Evolutionary conservation across 2,113 vertebrate species (phyloP).

Genomic region (Tiliqua scincoides): DNA sequence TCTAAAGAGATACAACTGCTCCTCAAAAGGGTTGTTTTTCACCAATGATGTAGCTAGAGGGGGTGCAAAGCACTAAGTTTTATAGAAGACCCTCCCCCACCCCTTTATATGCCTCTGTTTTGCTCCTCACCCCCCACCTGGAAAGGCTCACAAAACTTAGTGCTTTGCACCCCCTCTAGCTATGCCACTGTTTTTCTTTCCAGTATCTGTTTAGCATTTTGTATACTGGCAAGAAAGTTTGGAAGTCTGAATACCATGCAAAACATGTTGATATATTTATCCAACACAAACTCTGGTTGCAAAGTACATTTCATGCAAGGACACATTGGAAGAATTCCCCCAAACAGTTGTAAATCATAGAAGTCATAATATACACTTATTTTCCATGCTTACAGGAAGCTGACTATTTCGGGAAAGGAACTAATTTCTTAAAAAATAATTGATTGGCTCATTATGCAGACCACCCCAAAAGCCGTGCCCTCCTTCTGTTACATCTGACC

Average conservation of each 20-base stretch:
- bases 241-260: neutral
- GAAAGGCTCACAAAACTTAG: neutral
- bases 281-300: neutral
- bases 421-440: constrained; percentile 4
- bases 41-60: too few species aligned
- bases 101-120: neutral
- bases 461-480: constrained; percentile 17
- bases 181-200: neutral
- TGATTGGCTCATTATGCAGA: constrained; percentile 34
- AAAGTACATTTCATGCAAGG: neutral
- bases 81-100: too few species aligned
- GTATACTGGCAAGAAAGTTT: neutral
- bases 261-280: neutral
- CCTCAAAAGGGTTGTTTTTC: neutral
- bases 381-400: neutral
- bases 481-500: constrained; percentile 45
- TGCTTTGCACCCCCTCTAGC: neutral
- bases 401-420: neutral
- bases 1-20: too few species aligned
- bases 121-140: too few species aligned
- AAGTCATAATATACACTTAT: neutral
- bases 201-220: neutral
- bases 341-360: neutral
- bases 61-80: too few species aligned
- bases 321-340: neutral